Conservation (phyloP, 2,113 vertebrate genomes). For the Phycodurus eques region DNA sequence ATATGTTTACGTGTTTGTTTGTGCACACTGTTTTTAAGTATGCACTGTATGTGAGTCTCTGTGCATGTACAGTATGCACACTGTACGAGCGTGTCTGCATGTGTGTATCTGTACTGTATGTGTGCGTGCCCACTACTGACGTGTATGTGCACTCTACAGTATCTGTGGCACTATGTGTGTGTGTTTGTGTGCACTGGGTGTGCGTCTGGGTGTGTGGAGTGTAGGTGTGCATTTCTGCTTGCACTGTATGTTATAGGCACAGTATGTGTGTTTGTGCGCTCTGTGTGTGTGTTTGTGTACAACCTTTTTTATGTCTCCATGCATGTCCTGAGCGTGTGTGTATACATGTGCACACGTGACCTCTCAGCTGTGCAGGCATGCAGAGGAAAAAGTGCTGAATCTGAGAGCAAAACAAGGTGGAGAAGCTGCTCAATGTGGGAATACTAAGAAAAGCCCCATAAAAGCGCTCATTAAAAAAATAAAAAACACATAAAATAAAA, state of each 20-base stretch:
- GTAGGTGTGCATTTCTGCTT: not conserved
- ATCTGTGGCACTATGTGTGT: too few relatives aligned
- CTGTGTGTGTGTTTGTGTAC: not conserved
- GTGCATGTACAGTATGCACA: not conserved
- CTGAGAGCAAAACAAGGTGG: constrained; percentile 29
- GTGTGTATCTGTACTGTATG: not conserved
- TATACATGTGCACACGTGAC: not conserved
- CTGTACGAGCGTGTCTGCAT: constrained; percentile 6
- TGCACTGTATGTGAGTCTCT: not conserved
- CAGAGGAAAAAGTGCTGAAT: constrained; percentile 35
- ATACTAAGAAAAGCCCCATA: constrained; percentile 26
- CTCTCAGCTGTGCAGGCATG: constrained; percentile 37
- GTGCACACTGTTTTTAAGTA: constrained; percentile 1
- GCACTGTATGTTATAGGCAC: not conserved
- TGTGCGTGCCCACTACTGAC: not conserved
- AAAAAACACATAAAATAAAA: not conserved
- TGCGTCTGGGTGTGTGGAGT: not conserved
- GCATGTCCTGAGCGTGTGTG: not conserved
- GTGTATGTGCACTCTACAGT: constrained; percentile 1
- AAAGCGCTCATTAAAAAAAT: constrained; percentile 4
- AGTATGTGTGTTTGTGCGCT: not conserved
- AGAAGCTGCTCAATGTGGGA: constrained; percentile 36
- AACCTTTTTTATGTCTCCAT: not conserved
- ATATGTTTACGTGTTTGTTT: not conserved
- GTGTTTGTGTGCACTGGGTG: not conserved